These are phyloP conservation scores for Ormyrus rosae DNA, from an alignment of 2,888 invertebrate genomes.

Conservation along the genomic window DNA sequence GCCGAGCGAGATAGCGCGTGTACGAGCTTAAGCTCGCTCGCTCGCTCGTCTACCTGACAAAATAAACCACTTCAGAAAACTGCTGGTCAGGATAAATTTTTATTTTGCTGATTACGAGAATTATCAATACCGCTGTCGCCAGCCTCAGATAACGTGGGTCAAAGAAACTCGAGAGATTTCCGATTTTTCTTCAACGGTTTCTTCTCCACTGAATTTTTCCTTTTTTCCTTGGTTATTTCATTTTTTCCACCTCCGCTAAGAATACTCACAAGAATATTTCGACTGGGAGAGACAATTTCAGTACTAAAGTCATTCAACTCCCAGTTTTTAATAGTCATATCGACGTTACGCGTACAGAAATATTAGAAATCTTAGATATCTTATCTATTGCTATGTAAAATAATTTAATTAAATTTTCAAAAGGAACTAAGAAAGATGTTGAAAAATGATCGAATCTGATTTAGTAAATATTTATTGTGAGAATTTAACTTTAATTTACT, in stretches of 20 bases:
- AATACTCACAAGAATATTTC: neutral
- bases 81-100: constrained; percentile 67
- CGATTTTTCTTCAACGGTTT: neutral
- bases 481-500: too few species aligned
- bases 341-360: constrained; percentile 17
- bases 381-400: constrained; percentile 49
- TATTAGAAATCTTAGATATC: constrained; percentile 54
- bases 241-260: too few species aligned
- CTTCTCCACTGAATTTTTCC: too few species aligned
- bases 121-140: constrained; percentile 63
- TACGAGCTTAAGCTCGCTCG: constrained; percentile 40
- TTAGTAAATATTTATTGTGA: too few species aligned
- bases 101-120: constrained; percentile 66
- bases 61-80: constrained; percentile 73
- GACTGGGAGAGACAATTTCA: neutral
- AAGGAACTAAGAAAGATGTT: too few species aligned
- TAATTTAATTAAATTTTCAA: constrained; percentile 14
- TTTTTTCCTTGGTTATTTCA: too few species aligned
- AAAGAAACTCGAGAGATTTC: constrained; percentile 57
- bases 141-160: constrained; percentile 47
- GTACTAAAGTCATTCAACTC: neutral
- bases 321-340: constrained; percentile 41
- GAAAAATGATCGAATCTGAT: too few species aligned
- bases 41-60: constrained; percentile 64
- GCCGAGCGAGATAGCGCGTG: constrained; percentile 63